Conservation (phyloP, 92 coral and sea anemone species). For the Umimayanthus kanabou region DNA sequence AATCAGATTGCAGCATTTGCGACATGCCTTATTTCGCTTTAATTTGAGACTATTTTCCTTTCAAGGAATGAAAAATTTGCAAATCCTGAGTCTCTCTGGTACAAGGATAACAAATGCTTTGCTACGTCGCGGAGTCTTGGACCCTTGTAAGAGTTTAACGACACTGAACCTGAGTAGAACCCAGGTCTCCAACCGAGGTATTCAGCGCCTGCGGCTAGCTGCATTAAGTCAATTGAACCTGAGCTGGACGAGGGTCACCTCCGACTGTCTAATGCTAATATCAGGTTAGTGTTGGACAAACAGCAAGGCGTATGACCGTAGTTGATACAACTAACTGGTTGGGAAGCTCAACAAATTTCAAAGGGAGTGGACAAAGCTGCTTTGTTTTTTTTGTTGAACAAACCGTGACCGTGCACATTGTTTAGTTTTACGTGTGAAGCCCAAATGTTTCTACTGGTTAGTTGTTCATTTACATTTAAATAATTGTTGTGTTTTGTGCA, state of each 20-base stretch:
- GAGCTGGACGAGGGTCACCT: slow-evolving; percentile 90
- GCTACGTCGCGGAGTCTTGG: slow-evolving; percentile 64
- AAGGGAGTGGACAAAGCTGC: no score
- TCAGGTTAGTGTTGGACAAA: slow-evolving; percentile 59
- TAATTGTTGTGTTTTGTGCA: no score
- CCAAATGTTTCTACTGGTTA: no score
- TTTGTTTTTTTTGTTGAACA: no score
- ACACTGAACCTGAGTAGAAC: slow-evolving; percentile 86
- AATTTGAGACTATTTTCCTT: background rate
- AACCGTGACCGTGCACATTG: no score
- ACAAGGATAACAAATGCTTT: slow-evolving; percentile 75
- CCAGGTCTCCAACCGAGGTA: slow-evolving; percentile 77
- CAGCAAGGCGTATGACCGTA: no score
- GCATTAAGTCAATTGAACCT: slow-evolving; percentile 74
- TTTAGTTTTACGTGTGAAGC: no score
- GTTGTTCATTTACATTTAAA: no score
- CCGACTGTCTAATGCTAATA: slow-evolving; percentile 72
- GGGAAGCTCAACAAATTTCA: no score
- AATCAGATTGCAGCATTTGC: no score
- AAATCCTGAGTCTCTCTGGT: slow-evolving; percentile 84
- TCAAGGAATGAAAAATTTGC: slow-evolving; percentile 57
- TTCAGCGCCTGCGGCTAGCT: slow-evolving; percentile 60
- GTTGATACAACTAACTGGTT: no score
- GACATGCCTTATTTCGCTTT: no score
- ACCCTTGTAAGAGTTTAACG: slow-evolving; percentile 56